phyloP scores from a whole-genome alignment of 2,113 vertebrate species.

The Seriola dumerili region DNA sequence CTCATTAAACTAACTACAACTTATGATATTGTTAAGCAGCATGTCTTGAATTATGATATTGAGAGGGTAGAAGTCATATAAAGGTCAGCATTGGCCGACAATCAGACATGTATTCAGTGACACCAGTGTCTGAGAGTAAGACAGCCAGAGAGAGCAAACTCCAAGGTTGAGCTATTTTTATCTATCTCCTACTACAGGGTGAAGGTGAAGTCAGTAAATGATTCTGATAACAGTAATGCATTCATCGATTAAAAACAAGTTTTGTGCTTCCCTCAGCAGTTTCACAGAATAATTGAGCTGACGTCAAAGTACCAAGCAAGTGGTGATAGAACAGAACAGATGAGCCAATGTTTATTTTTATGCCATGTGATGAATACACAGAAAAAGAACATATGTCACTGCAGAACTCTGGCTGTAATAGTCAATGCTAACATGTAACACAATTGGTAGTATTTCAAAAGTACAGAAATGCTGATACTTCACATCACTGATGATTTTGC shows the following conservation, averaged over 20 bases:
- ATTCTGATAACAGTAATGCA: conserved; percentile 5
- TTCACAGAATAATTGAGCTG: not conserved
- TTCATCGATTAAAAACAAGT: not conserved
- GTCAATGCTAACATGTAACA: not conserved
- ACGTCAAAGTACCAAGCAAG: not conserved
- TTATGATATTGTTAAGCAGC: not conserved
- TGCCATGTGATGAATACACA: not conserved
- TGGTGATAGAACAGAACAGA: not conserved
- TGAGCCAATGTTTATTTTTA: not conserved
- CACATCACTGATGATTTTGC: not conserved
- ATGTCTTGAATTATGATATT: not conserved
- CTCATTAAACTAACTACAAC: not conserved
- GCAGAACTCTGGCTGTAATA: not conserved
- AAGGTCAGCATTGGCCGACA: not conserved
- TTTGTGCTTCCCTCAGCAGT: not conserved
- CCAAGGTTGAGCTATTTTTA: conserved; percentile 13
- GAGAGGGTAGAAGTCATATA: not conserved
- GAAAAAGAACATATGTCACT: not conserved
- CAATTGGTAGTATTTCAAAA: not conserved
- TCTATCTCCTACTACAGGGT: not conserved
- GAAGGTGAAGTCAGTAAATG: conserved; percentile 16
- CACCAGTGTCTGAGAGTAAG: not conserved
- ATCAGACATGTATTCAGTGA: not conserved
- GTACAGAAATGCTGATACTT: no score
- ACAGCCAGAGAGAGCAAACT: conserved; percentile 17